These are phyloP conservation scores for Platyscelio sp. DNA, from an alignment of 2,888 invertebrate genomes.

Conservation along the genomic window DNA sequence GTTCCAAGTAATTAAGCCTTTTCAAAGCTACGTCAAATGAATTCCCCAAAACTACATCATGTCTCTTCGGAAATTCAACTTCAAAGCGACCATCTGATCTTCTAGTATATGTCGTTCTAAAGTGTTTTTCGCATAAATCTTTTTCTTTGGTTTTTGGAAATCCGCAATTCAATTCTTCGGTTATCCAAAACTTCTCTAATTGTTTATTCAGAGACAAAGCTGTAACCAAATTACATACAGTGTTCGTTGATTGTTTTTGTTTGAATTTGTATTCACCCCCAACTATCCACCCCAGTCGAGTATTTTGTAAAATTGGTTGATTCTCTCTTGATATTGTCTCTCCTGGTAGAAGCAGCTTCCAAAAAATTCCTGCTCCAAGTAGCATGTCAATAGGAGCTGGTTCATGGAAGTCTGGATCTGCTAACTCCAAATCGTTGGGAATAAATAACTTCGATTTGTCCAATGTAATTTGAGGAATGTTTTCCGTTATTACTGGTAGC, in stretches of 20 bases:
- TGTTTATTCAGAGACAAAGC: not conserved
- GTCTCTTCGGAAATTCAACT: constrained; percentile 46
- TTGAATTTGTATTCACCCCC: not conserved
- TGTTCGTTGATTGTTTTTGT: not conserved
- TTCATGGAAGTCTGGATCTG: constrained; percentile 4
- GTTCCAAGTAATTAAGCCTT: no score
- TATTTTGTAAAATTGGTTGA: constrained; percentile 16
- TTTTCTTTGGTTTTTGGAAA: not conserved
- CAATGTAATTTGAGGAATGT: constrained; percentile 1
- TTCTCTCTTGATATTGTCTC: not conserved
- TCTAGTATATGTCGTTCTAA: not conserved
- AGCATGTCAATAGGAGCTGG: constrained; percentile 7
- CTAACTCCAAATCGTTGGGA: not conserved
- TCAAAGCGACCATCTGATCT: constrained; percentile 44
- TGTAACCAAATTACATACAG: not conserved
- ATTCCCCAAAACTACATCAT: constrained; percentile 37
- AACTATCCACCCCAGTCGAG: constrained; percentile 9
- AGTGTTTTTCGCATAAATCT: constrained; percentile 7
- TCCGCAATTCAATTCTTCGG: not conserved
- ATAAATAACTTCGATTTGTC: not conserved
- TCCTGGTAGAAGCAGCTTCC: not conserved
- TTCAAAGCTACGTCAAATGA: constrained; percentile 40
- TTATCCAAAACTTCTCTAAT: constrained; percentile 8
- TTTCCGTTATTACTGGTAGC: not conserved
- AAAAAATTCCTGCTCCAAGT: constrained; percentile 14